Percentiles rank a stretch among this genome's conserved stretches.
These are phyloP conservation scores for Drosophila baimaii DNA, from an alignment of 1,140 invertebrate species.

Conservation along the genomic window DNA sequence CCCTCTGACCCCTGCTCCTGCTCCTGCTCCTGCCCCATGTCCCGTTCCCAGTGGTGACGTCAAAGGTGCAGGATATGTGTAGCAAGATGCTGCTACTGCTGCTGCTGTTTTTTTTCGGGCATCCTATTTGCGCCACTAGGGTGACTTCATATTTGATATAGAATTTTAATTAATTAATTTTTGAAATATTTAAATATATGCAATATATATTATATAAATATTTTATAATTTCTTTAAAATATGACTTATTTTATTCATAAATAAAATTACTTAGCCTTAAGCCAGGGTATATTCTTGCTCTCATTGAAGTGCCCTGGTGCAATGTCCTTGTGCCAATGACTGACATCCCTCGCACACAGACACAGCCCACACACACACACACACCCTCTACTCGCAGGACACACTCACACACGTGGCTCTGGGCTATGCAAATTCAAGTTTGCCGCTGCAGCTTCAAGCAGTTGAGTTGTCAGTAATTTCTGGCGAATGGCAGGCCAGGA, in stretches of 20 bases:
- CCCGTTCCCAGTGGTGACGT: slow-evolving; percentile 4
- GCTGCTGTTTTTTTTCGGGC: slow-evolving; percentile 16
- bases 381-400: slow-evolving; percentile 16
- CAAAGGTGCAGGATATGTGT: slow-evolving; percentile 28
- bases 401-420: slow-evolving; percentile 19
- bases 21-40: neutral
- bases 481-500: slow-evolving; percentile 45
- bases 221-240: neutral
- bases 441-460: slow-evolving; percentile 48
- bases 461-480: slow-evolving; percentile 70
- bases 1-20: neutral
- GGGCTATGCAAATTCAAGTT: slow-evolving; percentile 68
- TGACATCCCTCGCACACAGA: slow-evolving; percentile 47
- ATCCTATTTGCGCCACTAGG: slow-evolving; percentile 6
- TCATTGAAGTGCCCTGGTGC: slow-evolving; percentile 44
- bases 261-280: too few species aligned
- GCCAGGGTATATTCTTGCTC: neutral
- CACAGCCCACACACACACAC: neutral
- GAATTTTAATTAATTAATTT: neutral
- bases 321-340: slow-evolving; percentile 72
- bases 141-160: neutral
- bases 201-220: too few species aligned
- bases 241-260: too few species aligned
- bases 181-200: too few species aligned
- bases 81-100: slow-evolving; percentile 40